Percentiles rank a stretch among this genome's conserved stretches.
Conservation (phyloP, 1,140 invertebrate species). For the Cotesia chilonis region DNA sequence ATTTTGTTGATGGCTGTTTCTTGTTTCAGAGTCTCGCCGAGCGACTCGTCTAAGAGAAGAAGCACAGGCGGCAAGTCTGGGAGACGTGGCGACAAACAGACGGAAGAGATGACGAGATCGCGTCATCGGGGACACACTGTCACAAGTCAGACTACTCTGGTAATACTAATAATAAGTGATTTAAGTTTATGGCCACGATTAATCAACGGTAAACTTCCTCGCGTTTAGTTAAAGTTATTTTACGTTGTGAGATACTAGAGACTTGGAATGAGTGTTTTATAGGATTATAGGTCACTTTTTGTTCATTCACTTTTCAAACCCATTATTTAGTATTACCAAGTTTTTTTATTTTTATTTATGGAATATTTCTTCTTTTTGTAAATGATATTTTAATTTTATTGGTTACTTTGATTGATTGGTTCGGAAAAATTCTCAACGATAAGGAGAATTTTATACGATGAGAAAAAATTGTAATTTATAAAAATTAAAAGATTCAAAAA, state of each 20-base stretch:
- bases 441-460: too few relatives aligned
- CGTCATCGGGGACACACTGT: constrained; percentile 60
- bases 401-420: too few relatives aligned
- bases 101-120: constrained; percentile 51
- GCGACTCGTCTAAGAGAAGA: constrained; percentile 70
- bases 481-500: too few relatives aligned
- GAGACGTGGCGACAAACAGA: constrained; percentile 58
- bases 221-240: neutral
- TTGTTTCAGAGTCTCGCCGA: constrained; percentile 71
- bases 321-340: too few relatives aligned
- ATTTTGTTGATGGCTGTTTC: constrained; percentile 8
- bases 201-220: neutral
- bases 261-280: neutral
- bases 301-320: too few relatives aligned
- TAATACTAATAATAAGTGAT: constrained; percentile 61
- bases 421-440: too few relatives aligned
- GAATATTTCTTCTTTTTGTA: too few relatives aligned
- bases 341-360: too few relatives aligned
- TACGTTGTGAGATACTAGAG: neutral
- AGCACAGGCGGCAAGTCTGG: constrained; percentile 56
- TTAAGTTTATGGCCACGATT: constrained; percentile 18
- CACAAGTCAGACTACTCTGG: constrained; percentile 77
- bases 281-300: too few relatives aligned
- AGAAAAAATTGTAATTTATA: too few relatives aligned
- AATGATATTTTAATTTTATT: too few relatives aligned